Conservation (phyloP, 1,140 invertebrate genomes). For the Macrostomum lignano region DNA sequence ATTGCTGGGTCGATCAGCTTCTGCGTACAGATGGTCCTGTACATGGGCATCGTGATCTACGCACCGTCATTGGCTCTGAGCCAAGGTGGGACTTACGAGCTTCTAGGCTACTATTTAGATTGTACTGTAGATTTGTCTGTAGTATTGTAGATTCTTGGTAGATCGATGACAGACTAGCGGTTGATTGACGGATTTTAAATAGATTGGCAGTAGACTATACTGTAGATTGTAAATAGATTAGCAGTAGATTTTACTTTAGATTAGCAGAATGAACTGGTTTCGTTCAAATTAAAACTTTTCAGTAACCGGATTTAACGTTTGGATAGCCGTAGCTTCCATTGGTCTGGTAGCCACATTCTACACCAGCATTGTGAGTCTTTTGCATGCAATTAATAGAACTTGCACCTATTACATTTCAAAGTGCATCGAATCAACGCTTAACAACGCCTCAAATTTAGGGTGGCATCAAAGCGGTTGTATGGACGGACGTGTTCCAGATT, state of each 20-base stretch:
- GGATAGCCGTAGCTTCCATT: constrained; percentile 45
- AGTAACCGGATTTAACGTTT: constrained; percentile 46
- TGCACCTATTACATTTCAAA: background rate
- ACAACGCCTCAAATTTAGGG: constrained; percentile 33
- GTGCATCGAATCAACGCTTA: background rate
- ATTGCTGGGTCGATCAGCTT: constrained; percentile 13
- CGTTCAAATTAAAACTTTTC: constrained; percentile 7
- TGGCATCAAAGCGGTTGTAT: constrained; percentile 67
- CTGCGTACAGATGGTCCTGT: constrained; percentile 32
- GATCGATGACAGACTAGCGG: no score
- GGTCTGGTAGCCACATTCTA: constrained; percentile 57
- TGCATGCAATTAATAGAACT: background rate
- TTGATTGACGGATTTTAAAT: no score
- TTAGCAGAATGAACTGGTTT: background rate
- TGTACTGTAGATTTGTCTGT: background rate
- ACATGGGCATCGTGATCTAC: constrained; percentile 67
- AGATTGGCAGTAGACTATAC: no score
- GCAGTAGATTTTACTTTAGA: no score
- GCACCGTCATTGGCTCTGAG: constrained; percentile 65
- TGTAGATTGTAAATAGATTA: no score
- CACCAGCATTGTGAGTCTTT: constrained; percentile 43
- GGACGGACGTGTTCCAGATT: constrained; percentile 59
- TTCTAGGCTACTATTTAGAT: background rate
- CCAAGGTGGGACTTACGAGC: constrained; percentile 38
- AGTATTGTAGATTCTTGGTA: background rate